Base-by-base conservation (phyloP, 1,140 invertebrate genomes). In the Cherax destructor region DNA sequence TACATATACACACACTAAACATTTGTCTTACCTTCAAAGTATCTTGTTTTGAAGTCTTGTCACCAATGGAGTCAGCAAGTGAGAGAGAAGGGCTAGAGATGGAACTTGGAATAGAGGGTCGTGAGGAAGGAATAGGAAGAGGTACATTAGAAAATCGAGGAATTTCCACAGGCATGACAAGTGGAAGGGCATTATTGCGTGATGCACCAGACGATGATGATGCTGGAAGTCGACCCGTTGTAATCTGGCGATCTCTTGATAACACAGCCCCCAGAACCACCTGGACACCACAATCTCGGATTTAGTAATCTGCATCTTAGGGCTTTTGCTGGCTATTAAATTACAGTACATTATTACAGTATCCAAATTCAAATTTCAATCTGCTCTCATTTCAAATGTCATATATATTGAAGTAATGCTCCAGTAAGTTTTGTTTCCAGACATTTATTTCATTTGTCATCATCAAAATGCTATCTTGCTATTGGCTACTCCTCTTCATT, bases 101-200 rank as follows among this genome's bases (percentile, higher is more conserved):
- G n/a, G 88, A 90, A 0, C 72, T 50, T 47, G 87, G 86, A 74
- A 85, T 78, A 50, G 85, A 30, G 11, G 92, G 76, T 18, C 49
- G 61, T 5, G 87, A 65, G 18, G 83, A 30, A 4, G 92, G 77
- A 18, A 89, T 50, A 18, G 92, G 92, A 24, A 93, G 80, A 18
- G 92, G 92, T 30, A 93, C 92, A 49, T 93, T 93, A 2, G 89
- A 90, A 61, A 93, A 93, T 11, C 92, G 69, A n/a, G 92, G 86
- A 52, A 93, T 93, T 69, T 93, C 92, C 30, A 90, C 87, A 3
- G 91, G 69, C 24, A 88, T 72, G 24, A 93, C 91, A 13, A 93
- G 83, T 9, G 92, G 90, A 10, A 93, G 90, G 10, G 88, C 86
- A 59, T 92, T 92, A 81, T 92, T 92, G 79, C 65, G 52, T 9